A percentile compares a stretch with the other conserved stretches of the same genome.
Conservation (phyloP, 2,888 invertebrate species). For the Tillus elongatus region DNA sequence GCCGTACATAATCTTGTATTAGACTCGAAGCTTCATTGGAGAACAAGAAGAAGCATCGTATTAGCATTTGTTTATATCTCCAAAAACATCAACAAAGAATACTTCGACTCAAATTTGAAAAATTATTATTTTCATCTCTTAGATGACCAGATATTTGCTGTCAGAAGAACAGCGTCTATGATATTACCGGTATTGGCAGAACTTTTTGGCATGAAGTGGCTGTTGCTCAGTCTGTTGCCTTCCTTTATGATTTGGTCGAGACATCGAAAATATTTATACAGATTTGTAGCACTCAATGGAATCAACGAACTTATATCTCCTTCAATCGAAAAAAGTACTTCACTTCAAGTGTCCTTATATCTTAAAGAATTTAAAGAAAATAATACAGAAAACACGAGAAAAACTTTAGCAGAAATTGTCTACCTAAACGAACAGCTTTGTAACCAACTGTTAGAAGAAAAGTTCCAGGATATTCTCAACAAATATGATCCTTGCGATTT, state of each 20-base stretch:
- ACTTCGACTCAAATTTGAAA: constrained; percentile 33
- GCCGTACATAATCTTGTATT: constrained; percentile 31
- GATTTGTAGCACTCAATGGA: constrained; percentile 33
- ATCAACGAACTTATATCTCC: constrained; percentile 35
- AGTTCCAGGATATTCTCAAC: constrained; percentile 16
- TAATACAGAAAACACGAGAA: constrained; percentile 6
- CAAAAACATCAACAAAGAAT: constrained; percentile 29
- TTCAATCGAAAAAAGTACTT: constrained; percentile 18
- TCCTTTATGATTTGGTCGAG: constrained; percentile 28
- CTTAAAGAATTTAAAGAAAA: constrained; percentile 22
- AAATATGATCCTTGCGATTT: constrained; percentile 24
- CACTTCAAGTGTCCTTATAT: constrained; percentile 13
- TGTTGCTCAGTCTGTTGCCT: constrained; percentile 29
- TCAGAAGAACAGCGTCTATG: constrained; percentile 33
- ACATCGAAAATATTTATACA: constrained; percentile 32
- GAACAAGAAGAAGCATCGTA: constrained; percentile 34
- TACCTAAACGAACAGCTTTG: constrained; percentile 14
- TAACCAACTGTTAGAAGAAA: constrained; percentile 9
- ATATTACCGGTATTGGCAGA: constrained; percentile 35
- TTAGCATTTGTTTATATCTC: constrained; percentile 33
- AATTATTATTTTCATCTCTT: constrained; percentile 33
- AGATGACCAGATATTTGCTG: constrained; percentile 33
- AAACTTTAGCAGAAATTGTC: constrained; percentile 16
- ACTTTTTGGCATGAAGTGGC: constrained; percentile 35
- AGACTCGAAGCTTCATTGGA: constrained; percentile 33